Conservation (phyloP, 2,888 invertebrate species). For the Mayetiola destructor region DNA sequence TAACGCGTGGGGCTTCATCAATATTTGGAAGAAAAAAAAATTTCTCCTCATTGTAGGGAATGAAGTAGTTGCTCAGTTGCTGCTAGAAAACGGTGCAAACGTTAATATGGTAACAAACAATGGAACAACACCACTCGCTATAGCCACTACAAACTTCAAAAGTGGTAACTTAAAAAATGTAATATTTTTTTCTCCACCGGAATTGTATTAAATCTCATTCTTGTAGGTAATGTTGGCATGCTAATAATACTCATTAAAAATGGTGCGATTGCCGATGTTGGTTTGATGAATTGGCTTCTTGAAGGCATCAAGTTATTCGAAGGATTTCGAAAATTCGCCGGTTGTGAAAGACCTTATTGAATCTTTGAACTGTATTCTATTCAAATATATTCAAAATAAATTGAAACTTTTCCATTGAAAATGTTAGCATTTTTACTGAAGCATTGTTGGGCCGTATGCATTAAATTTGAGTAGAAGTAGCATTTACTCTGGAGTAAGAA, state of each 20-base stretch:
- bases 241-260: neutral
- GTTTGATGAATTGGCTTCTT: neutral
- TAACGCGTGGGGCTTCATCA: too few relatives aligned
- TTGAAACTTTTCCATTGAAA: neutral
- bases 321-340: neutral
- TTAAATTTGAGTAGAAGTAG: too few relatives aligned
- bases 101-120: too few relatives aligned
- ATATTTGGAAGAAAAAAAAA: too few relatives aligned
- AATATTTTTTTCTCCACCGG: too few relatives aligned
- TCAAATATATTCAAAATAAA: neutral
- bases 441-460: neutral
- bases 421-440: neutral
- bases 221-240: neutral
- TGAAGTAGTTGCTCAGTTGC: too few relatives aligned
- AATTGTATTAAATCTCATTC: neutral
- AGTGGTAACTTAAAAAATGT: too few relatives aligned
- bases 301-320: neutral
- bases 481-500: too few relatives aligned
- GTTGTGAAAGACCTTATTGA: neutral
- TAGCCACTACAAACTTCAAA: too few relatives aligned
- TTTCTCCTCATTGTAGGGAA: too few relatives aligned
- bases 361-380: neutral
- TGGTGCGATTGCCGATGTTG: neutral
- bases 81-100: too few relatives aligned
- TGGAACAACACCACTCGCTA: too few relatives aligned